Evolutionary conservation across 2,888 invertebrate genomes (phyloP).

Genomic region (Creontiades dilutus): DNA sequence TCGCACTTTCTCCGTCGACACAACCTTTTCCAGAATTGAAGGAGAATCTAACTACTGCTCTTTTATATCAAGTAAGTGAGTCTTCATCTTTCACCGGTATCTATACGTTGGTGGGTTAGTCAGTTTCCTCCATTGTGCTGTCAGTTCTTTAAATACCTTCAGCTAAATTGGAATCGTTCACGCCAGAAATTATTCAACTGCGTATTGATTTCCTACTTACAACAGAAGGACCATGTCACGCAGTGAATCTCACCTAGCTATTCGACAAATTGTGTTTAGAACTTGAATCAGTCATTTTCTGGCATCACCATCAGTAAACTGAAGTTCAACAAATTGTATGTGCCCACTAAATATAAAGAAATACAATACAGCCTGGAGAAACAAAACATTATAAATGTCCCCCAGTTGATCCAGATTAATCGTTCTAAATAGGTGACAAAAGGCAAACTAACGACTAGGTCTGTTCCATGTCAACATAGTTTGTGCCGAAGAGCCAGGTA

Average conservation of each 20-base stretch:
- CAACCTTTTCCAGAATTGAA: constrained; percentile 28
- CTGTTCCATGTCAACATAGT: too few relatives aligned
- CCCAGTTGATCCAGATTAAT: too few relatives aligned
- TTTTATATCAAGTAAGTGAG: background rate
- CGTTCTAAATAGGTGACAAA: too few relatives aligned
- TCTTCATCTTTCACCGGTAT: background rate
- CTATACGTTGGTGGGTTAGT: background rate
- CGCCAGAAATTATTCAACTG: background rate
- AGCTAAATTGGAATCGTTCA: background rate
- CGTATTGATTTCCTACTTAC: constrained; percentile 5
- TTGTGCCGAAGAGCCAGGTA: too few relatives aligned
- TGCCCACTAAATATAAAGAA: too few relatives aligned
- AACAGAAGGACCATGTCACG: background rate
- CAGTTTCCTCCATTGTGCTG: background rate
- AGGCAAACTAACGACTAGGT: too few relatives aligned
- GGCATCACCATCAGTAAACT: too few relatives aligned
- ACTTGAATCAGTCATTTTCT: too few relatives aligned
- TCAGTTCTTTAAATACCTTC: background rate
- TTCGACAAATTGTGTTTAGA: background rate
- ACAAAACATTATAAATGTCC: too few relatives aligned
- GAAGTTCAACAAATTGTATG: too few relatives aligned
- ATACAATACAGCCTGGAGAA: too few relatives aligned
- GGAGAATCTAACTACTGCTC: constrained; percentile 22
- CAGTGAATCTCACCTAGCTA: background rate
- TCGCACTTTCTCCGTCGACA: constrained; percentile 32